A percentile compares a stretch with the other conserved stretches of the same genome.
Evolutionary conservation across 2,113 vertebrate species (phyloP).

Genomic region (Apteryx owenii): DNA sequence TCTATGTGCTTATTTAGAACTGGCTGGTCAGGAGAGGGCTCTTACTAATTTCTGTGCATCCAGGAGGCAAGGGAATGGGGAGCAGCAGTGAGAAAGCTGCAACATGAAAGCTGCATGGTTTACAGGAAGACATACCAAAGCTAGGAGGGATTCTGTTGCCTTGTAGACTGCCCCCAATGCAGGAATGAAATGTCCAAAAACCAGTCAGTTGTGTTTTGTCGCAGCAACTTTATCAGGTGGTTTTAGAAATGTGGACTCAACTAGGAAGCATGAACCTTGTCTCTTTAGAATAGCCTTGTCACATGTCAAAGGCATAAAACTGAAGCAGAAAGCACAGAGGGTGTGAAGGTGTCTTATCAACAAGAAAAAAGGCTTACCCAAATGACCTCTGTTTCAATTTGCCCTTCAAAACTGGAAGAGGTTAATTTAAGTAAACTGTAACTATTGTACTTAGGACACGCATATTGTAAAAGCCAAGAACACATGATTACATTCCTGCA

Average conservation of each 20-base stretch:
- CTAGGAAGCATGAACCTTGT: background rate
- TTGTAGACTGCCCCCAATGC: background rate
- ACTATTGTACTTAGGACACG: background rate
- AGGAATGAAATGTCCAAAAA: background rate
- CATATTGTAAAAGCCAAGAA: background rate
- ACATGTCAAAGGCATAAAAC: background rate
- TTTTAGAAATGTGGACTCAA: background rate
- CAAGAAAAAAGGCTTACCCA: background rate
- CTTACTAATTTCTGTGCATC: background rate
- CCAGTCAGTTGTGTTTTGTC: background rate
- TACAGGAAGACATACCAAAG: background rate
- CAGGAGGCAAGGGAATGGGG: background rate
- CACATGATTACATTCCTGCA: background rate
- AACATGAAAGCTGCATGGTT: background rate
- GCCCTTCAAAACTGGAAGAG: background rate
- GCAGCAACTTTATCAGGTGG: background rate
- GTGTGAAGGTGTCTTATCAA: background rate
- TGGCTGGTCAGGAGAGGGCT: background rate
- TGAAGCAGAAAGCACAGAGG: background rate
- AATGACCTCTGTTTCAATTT: background rate
- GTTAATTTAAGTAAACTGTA: conserved; percentile 14
- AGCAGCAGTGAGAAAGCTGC: background rate
- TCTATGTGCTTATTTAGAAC: background rate
- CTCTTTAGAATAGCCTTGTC: background rate
- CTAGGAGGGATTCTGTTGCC: background rate